Evolutionary conservation across 2,888 invertebrate species (phyloP), one percentile per base, ranked within the genome.

Genomic region (Anarsia innoxiella): DNA sequence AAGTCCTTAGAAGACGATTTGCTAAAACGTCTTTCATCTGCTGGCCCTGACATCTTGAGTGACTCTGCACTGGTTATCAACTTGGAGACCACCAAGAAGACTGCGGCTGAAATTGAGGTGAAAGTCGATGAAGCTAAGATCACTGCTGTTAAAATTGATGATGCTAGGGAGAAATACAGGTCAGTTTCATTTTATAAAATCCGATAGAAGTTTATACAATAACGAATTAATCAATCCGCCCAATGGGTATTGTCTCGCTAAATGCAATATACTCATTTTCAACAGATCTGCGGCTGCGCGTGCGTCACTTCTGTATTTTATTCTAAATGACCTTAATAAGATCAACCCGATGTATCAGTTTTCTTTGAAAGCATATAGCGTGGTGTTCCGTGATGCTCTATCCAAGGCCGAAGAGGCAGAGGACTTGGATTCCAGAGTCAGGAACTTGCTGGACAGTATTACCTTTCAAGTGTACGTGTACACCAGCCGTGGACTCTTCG

Each of bases 331-430:
- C 58, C 75, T 98, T 33, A 89, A 91, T 77, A 94, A 94, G 73
- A 96, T 97, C 56, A 96, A 97, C 74, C 94, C 94, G 29, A 94
- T 98, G 66, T 98, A 98, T 74, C 96, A 97, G 71, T 97, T 97
- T 79, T 97, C 97, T 0, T 77, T 97, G 39, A 97, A 97, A 75
- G 95, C 97, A 0, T 97, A 96, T 82, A 94, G 92, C 53, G 92
- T 93, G 0, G 96, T 97, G 2, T 97, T 97, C 72, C 92, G 92
- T 53, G 93, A 93, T 48, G 95, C 97, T 0, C 89, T 97, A 30
- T 75, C 82, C 10, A 86, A 84, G 39, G 92, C 96, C 0, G 86
- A 88, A 3, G 73, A 86, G 0, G 88, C 91, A 0, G 92, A 93
- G 0, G 92, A 90, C 1, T 78, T 96, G 0, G 88, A 89, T 26